Conservation (phyloP, 2,113 vertebrate species). For the Dascyllus trimaculatus region DNA sequence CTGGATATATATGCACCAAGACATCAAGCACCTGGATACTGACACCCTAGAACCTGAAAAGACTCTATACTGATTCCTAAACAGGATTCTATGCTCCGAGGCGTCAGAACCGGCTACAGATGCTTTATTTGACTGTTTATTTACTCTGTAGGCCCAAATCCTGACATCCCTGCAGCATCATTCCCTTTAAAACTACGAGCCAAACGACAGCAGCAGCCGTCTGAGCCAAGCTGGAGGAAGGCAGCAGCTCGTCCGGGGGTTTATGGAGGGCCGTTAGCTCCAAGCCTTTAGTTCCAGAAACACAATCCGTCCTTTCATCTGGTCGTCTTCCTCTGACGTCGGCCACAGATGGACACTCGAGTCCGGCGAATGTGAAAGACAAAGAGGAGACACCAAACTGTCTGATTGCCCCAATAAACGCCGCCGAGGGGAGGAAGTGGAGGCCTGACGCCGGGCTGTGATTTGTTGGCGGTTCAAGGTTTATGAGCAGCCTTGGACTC, state of each 20-base stretch:
- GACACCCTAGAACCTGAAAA: too few species aligned
- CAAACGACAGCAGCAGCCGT: too few species aligned
- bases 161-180: too few species aligned
- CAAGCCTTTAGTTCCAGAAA: conserved; percentile 60
- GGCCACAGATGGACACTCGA: conserved; percentile 39
- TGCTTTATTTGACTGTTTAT: too few species aligned
- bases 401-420: conserved; percentile 80
- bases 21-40: too few species aligned
- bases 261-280: conserved; percentile 64
- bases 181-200: too few species aligned
- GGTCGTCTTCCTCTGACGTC: conserved; percentile 32
- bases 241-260: conserved; percentile 18
- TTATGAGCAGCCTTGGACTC: conserved; percentile 82
- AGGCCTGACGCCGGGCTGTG: conserved; percentile 45
- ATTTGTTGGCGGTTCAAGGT: conserved; percentile 79
- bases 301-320: conserved; percentile 71
- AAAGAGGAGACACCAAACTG: conserved; percentile 68
- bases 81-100: too few species aligned
- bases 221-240: too few species aligned
- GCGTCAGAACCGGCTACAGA: too few species aligned
- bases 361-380: conserved; percentile 35
- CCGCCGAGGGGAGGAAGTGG: conserved; percentile 56
- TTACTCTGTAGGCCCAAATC: too few species aligned
- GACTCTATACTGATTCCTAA: too few species aligned
- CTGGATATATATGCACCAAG: too few species aligned